Percentiles rank a stretch among this genome's conserved stretches.
phyloP scores from a whole-genome alignment of 2,113 vertebrate species.

The Micronycteris hirsuta region DNA sequence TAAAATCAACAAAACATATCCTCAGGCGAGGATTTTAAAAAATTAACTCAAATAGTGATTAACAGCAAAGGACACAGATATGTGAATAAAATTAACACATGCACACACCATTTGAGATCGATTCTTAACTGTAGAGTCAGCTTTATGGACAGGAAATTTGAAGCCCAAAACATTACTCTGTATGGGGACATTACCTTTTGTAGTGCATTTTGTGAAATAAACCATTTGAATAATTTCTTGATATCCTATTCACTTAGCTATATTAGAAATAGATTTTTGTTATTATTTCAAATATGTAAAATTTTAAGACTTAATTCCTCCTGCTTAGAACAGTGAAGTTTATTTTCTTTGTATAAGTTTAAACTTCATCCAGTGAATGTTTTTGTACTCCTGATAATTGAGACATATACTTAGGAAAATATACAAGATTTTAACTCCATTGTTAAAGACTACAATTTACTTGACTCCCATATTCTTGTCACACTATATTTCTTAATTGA shows the following conservation, averaged over 20 bases:
- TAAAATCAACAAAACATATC: too few relatives aligned
- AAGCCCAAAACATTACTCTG: not conserved
- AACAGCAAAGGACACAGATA: not conserved
- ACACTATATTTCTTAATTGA: not conserved
- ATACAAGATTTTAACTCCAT: not conserved
- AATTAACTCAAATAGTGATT: constrained; percentile 20
- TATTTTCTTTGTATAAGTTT: constrained; percentile 36
- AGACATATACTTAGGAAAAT: constrained; percentile 15
- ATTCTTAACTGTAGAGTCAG: not conserved
- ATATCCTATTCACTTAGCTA: not conserved
- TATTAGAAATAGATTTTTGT: constrained; percentile 18
- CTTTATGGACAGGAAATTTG: not conserved
- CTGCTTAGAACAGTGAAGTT: constrained; percentile 8
- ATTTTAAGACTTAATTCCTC: constrained; percentile 8
- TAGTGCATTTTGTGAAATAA: constrained; percentile 6
- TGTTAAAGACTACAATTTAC: not conserved
- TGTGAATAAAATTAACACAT: constrained; percentile 3
- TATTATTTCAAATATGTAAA: constrained; percentile 44
- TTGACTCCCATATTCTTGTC: not conserved
- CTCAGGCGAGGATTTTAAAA: too few relatives aligned
- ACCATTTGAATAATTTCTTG: constrained; percentile 13
- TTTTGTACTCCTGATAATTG: not conserved
- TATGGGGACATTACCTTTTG: constrained; percentile 24
- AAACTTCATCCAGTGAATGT: not conserved
- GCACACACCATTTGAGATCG: not conserved